Conservation (phyloP, 2,113 vertebrate species). For the Rhombomys opimus region DNA sequence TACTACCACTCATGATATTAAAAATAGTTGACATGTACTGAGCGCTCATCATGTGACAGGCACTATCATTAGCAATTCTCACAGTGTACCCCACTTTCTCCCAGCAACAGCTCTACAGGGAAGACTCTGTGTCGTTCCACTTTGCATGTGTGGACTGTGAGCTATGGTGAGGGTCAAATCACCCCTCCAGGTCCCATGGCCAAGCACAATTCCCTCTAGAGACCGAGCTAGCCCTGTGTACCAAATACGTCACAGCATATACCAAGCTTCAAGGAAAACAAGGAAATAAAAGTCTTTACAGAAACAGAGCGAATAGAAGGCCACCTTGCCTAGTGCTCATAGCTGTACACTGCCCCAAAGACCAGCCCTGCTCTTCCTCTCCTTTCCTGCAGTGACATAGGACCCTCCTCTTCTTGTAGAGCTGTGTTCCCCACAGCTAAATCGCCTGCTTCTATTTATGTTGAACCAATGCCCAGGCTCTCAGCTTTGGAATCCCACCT, state of each 20-base stretch:
- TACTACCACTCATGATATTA: neutral
- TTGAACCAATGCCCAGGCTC: neutral
- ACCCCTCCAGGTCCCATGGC: neutral
- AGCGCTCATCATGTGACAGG: neutral
- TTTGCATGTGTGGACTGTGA: neutral
- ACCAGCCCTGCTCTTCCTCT: rapidly evolving
- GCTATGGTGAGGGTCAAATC: neutral
- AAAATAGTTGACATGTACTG: neutral
- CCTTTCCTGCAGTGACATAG: neutral
- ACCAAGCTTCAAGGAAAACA: too few relatives aligned
- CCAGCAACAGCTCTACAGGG: neutral
- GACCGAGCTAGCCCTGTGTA: neutral
- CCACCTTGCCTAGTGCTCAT: neutral
- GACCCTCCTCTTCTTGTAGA: neutral
- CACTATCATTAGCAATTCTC: neutral
- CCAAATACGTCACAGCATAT: neutral
- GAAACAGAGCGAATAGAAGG: neutral
- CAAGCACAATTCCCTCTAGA: neutral
- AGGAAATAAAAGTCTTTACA: neutral
- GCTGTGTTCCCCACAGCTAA: neutral
- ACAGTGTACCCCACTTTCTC: neutral
- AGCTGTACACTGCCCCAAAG: too few relatives aligned
- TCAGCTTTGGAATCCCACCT: neutral
- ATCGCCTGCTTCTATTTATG: neutral
- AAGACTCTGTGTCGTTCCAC: neutral